phyloP scores from a whole-genome alignment of 2,888 invertebrate species.

The Ptycholaimellus sp. region DNA sequence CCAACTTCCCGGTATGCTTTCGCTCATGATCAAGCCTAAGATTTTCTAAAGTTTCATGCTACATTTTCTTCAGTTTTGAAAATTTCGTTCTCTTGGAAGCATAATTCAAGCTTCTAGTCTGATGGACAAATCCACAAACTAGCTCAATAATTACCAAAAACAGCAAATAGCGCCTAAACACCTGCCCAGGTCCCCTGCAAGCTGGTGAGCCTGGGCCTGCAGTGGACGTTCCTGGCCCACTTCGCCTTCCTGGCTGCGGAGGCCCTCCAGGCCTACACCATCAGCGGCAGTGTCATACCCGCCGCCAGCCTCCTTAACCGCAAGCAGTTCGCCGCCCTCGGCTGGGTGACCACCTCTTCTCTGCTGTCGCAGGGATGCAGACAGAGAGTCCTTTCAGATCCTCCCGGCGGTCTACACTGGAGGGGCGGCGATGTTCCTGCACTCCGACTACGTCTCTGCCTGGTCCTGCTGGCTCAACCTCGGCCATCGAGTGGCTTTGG shows the following conservation, averaged over 20 bases:
- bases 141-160: background rate
- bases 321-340: conserved; percentile 1
- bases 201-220: conserved; percentile 3
- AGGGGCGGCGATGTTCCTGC: no score
- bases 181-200: conserved; percentile 1
- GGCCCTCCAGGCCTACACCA: conserved; percentile 3
- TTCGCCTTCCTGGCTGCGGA: conserved; percentile 5
- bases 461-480: no score
- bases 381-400: no score
- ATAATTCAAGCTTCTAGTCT: background rate
- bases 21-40: no score
- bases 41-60: no score
- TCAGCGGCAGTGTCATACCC: background rate
- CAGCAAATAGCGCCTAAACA: background rate
- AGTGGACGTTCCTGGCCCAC: conserved; percentile 4
- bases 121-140: background rate
- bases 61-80: no score
- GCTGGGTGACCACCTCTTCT: conserved; percentile 3
- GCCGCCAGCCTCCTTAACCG: background rate
- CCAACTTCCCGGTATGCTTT: background rate
- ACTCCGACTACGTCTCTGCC: no score
- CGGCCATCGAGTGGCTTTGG: conserved; percentile 5
- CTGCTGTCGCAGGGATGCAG: no score
- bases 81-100: no score
- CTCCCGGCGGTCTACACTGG: no score